These are phyloP conservation scores for Trematomus bernacchii DNA, from an alignment of 2,797 vertebrate species.

Conservation along the genomic window DNA sequence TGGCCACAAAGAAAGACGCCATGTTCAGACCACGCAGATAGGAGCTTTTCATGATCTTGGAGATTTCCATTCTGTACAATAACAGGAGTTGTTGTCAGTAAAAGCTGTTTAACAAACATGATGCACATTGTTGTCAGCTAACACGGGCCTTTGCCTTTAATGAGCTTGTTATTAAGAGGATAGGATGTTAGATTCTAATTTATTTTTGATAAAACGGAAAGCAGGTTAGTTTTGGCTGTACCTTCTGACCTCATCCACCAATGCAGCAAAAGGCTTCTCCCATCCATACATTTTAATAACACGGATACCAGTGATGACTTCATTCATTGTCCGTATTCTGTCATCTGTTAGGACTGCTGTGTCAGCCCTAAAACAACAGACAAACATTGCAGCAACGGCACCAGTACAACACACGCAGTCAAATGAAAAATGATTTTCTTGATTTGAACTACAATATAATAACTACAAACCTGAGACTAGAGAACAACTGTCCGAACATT, in stretches of 20 bases:
- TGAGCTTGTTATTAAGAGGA: neutral
- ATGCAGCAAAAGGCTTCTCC: conserved; percentile 92
- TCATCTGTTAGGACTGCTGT: conserved; percentile 91
- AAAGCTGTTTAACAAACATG: neutral
- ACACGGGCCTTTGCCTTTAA: neutral
- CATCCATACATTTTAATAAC: conserved; percentile 99
- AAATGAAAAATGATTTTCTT: neutral
- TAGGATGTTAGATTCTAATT: neutral
- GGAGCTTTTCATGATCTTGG: conserved; percentile 92
- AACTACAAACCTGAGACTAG: conserved; percentile 84
- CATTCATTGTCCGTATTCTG: conserved; percentile 96
- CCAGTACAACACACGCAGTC: neutral
- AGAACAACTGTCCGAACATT: conserved; percentile 89
- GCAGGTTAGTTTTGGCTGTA: conserved; percentile 53
- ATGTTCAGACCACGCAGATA: conserved; percentile 96
- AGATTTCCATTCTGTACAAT: conserved; percentile 90
- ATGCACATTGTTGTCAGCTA: neutral
- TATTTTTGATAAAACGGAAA: neutral
- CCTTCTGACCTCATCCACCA: conserved; percentile 91
- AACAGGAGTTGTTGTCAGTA: conserved; percentile 21
- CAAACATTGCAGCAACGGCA: neutral
- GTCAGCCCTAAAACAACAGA: conserved; percentile 83
- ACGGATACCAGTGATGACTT: conserved; percentile 95
- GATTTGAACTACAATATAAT: neutral
- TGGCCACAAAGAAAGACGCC: conserved; percentile 93